Base-by-base conservation (phyloP, 2,888 invertebrate species). In the Myopa tessellatipennis region DNA sequence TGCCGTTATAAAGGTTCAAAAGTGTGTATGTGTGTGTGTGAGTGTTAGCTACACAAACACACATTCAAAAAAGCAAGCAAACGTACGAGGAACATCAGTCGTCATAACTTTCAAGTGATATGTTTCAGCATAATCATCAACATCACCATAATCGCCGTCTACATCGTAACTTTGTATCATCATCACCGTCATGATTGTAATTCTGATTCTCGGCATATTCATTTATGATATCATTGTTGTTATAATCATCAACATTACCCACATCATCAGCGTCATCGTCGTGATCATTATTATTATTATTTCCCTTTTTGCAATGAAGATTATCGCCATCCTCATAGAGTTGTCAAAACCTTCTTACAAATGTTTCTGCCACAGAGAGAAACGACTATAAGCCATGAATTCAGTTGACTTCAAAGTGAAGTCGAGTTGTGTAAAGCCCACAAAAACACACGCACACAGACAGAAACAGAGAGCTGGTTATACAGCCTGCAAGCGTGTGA, bases 81-180 rank as follows among this genome's bases (percentile, higher is more conserved):
- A 55, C 16, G 55, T 8, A 55, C 16, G 10, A 55, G 10, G 16
- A 67, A n/a, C 38, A n/a, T 67, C 67, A 67, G 34, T 36, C 67
- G 8, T 67, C 67, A 67, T 67, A 67, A 67, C 38, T 67, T n/a
- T 36, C 58, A 58, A 6, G 58, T 58, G 16, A n/a, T 58, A 5
- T 26, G 26, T 26, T 26, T 45, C 8, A 45, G 40, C 55, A 70
- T 70, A 52, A 70, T 36, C 52, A 40, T 40, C 2, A n/a, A 6
- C 68, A 45, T 38, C 67, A 68, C 12, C 52, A 18, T 69, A 45
- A 69, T 6, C 18, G 8, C 52, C 55, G 45, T 45, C 45, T 2
- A 26, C 26, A 2, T 26, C 26, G 26, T 45, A 10, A 45, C 6
- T 45, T 45, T 45, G 1, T 1, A 10, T 45, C 10, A 45, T 45